A percentile compares a stretch with the other conserved stretches of the same genome.
These are phyloP conservation scores for Pemphigus obesinymphae DNA, from an alignment of 1,140 invertebrate genomes.

Conservation along the genomic window DNA sequence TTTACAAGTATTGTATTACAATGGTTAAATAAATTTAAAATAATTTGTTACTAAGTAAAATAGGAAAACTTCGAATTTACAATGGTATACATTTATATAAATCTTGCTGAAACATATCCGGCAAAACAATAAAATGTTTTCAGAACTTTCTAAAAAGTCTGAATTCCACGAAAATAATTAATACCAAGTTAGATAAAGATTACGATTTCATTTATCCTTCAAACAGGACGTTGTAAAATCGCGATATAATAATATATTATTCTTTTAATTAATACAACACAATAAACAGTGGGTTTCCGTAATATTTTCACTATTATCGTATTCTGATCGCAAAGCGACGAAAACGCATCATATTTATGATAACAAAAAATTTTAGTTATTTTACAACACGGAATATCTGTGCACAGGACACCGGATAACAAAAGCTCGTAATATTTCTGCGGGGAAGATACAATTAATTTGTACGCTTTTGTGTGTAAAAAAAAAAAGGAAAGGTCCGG, in stretches of 20 bases:
- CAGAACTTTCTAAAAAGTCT: background rate
- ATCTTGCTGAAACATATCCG: too few relatives aligned
- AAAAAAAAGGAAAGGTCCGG: background rate
- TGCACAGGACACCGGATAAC: background rate
- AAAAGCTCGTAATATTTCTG: background rate
- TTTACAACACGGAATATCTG: background rate
- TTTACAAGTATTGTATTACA: too few relatives aligned
- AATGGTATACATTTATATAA: too few relatives aligned
- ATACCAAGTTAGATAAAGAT: background rate
- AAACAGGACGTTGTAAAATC: background rate
- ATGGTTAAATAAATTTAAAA: too few relatives aligned
- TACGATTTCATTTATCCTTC: background rate
- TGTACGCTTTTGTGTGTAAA: background rate
- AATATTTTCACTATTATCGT: background rate
- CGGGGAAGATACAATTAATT: conserved; percentile 10
- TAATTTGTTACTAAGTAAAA: too few relatives aligned
- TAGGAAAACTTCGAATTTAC: too few relatives aligned
- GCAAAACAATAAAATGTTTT: background rate
- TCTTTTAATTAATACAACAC: too few relatives aligned
- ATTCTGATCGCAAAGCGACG: background rate
- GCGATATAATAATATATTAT: too few relatives aligned
- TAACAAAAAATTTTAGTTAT: background rate
- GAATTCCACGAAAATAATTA: background rate
- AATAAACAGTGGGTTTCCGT: too few relatives aligned
- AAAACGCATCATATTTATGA: background rate